Evolutionary conservation across 2,888 invertebrate species (phyloP).

Genomic region (Diploptera punctata): DNA sequence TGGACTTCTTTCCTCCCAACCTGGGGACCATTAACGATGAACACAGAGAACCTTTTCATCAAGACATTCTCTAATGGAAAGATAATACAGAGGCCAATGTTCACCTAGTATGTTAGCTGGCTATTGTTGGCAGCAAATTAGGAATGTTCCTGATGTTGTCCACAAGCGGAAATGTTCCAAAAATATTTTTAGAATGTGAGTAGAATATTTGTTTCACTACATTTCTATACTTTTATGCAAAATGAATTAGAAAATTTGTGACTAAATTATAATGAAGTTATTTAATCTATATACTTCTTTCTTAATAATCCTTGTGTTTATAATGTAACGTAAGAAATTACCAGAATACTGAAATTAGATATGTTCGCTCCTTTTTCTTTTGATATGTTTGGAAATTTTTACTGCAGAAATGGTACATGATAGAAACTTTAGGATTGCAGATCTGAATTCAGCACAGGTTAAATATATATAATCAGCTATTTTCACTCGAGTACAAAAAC

Average conservation of each 20-base stretch:
- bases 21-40: no score
- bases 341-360: no score
- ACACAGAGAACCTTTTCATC: no score
- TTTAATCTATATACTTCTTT: neutral
- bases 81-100: neutral
- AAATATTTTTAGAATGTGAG: no score
- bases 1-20: no score
- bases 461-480: neutral
- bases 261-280: neutral
- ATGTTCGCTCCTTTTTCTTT: neutral
- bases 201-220: neutral
- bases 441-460: no score
- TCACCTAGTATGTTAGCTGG: neutral
- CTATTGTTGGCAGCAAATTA: no score
- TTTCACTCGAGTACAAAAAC: neutral
- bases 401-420: no score
- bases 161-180: no score
- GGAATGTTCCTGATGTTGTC: no score
- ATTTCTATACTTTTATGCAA: neutral
- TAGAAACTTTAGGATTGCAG: no score
- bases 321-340: neutral
- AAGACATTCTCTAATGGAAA: neutral
- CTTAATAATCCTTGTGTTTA: neutral
- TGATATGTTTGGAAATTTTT: no score
- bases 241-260: neutral